These are phyloP conservation scores for Eulemur rufifrons DNA, from an alignment of 2,113 vertebrate genomes.

Conservation along the genomic window DNA sequence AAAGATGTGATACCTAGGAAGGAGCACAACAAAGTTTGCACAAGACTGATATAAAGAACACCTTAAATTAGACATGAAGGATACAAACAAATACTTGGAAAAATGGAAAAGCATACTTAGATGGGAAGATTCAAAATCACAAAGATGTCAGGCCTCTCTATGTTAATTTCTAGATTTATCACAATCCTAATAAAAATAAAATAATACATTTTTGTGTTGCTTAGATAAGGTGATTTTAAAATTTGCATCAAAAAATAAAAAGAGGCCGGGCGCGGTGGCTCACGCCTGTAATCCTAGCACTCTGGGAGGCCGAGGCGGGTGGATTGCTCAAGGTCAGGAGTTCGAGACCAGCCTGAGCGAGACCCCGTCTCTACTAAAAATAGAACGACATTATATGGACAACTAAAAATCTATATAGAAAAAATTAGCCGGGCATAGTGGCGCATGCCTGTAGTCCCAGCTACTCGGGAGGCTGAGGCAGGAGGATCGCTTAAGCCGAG, in stretches of 20 bases:
- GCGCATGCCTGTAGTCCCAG: too few relatives aligned
- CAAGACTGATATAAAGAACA: not conserved
- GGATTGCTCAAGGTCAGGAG: too few relatives aligned
- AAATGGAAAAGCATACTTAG: not conserved
- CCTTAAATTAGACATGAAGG: not conserved
- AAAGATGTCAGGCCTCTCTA: not conserved
- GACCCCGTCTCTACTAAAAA: too few relatives aligned
- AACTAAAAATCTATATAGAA: too few relatives aligned
- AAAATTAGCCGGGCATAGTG: too few relatives aligned
- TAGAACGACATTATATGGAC: too few relatives aligned
- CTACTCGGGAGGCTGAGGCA: too few relatives aligned
- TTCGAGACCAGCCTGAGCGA: too few relatives aligned
- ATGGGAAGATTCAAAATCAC: not conserved
- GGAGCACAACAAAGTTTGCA: not conserved
- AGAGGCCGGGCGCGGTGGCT: too few relatives aligned
- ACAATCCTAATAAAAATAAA: not conserved
- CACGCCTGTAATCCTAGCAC: too few relatives aligned
- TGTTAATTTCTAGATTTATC: slow-evolving; percentile 2
- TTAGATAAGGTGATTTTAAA: not conserved
- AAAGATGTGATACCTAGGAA: not conserved
- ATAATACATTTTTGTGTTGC: not conserved
- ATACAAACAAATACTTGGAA: not conserved
- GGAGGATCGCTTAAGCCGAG: too few relatives aligned
- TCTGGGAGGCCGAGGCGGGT: too few relatives aligned
- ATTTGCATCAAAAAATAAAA: not conserved